Conservation (phyloP, 1,140 invertebrate genomes). For the Apolygus lucorum region DNA sequence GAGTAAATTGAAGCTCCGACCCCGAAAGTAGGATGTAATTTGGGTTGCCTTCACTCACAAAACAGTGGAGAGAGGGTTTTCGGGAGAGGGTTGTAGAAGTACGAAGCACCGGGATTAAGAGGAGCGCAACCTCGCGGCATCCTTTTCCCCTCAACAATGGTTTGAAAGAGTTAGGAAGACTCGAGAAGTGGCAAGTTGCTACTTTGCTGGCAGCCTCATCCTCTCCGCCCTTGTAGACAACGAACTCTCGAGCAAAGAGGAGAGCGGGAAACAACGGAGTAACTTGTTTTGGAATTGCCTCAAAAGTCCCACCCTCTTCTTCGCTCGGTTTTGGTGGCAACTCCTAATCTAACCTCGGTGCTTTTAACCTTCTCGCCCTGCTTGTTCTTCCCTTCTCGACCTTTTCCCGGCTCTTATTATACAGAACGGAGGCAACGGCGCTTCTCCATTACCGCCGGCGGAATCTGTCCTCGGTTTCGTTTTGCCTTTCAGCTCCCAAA, state of each 20-base stretch:
- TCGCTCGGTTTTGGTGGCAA: background rate
- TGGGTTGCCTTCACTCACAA: constrained; percentile 14
- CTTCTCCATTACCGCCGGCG: constrained; percentile 1
- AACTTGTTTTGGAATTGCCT: constrained; percentile 16
- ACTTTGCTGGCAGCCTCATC: constrained; percentile 1
- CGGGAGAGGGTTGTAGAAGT: background rate
- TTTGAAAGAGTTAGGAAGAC: constrained; percentile 11
- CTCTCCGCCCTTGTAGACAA: background rate
- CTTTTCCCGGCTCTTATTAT: background rate
- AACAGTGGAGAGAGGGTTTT: background rate
- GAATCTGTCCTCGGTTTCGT: background rate
- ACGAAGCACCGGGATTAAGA: background rate
- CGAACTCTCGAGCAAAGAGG: background rate
- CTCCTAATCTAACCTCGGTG: constrained; percentile 1
- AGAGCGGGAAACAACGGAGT: constrained; percentile 6
- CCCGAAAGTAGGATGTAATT: constrained; percentile 6
- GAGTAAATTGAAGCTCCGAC: constrained; percentile 4
- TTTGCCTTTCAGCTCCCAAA: no score
- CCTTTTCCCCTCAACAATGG: background rate
- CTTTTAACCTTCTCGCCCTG: background rate
- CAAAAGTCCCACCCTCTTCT: background rate
- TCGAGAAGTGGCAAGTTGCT: constrained; percentile 16
- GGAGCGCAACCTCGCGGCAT: background rate
- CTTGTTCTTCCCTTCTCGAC: background rate
- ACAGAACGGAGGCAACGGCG: background rate